Percentiles rank a stretch among this genome's conserved stretches.
phyloP scores from a whole-genome alignment of 2,113 vertebrate species.

The Callopanchax toddi region DNA sequence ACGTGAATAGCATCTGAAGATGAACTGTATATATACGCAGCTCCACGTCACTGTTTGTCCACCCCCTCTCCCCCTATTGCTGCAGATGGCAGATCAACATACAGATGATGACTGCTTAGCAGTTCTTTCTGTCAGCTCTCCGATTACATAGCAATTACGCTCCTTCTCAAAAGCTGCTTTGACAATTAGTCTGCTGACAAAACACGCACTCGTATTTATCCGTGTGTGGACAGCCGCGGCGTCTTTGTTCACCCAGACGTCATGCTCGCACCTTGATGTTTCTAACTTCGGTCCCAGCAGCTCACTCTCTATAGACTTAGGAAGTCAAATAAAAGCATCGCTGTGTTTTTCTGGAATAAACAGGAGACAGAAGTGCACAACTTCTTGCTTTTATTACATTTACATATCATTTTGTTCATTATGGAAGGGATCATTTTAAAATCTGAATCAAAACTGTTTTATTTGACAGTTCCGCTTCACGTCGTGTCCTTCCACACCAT shows the following conservation, averaged over 20 bases:
- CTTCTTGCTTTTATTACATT: neutral
- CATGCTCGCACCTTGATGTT: constrained; percentile 33
- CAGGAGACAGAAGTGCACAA: neutral
- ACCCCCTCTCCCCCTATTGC: constrained; percentile 24
- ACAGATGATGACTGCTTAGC: constrained; percentile 75
- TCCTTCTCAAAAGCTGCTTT: constrained; percentile 71
- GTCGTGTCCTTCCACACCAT: neutral
- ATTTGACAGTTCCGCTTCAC: neutral
- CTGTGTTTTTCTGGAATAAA: neutral
- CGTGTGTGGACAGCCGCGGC: constrained; percentile 52
- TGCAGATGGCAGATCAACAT: constrained; percentile 74
- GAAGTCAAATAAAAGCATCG: neutral
- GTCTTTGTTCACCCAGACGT: constrained; percentile 47
- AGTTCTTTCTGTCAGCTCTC: constrained; percentile 72
- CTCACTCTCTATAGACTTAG: neutral
- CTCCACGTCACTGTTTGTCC: constrained; percentile 19
- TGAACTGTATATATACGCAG: constrained; percentile 24
- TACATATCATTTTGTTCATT: no score
- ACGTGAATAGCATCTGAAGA: constrained; percentile 17
- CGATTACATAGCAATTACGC: constrained; percentile 73
- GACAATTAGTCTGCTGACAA: constrained; percentile 76
- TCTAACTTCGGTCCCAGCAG: constrained; percentile 27
- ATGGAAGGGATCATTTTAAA: neutral
- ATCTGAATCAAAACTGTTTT: neutral
- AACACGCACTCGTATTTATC: constrained; percentile 68